A percentile compares a stretch with the other conserved stretches of the same genome.
Conservation (phyloP, 2,113 vertebrate species). For the Siniperca chuatsi region DNA sequence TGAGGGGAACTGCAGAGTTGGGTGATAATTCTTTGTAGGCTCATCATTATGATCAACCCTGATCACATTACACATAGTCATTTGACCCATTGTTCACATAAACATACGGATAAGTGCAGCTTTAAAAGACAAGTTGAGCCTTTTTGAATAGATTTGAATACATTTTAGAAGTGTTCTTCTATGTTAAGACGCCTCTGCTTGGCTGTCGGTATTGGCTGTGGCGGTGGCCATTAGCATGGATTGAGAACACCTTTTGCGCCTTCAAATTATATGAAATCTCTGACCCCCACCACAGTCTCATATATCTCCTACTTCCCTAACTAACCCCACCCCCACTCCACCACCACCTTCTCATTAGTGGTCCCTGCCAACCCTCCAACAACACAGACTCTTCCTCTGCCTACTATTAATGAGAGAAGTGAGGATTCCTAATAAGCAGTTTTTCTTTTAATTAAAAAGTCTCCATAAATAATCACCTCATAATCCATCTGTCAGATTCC, state of each 20-base stretch:
- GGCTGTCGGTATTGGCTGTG: neutral
- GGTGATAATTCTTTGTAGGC: neutral
- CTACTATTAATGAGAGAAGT: conserved; percentile 83
- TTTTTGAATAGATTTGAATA: neutral
- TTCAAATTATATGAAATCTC: conserved; percentile 33
- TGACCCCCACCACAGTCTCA: conserved; percentile 13
- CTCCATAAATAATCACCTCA: conserved; percentile 87
- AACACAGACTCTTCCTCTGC: conserved; percentile 76
- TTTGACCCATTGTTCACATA: neutral
- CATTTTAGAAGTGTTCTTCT: neutral
- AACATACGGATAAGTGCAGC: neutral
- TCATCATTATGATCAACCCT: neutral
- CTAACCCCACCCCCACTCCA: conserved; percentile 8
- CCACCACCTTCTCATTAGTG: conserved; percentile 79
- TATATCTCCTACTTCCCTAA: conserved; percentile 48
- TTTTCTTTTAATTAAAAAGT: conserved; percentile 88
- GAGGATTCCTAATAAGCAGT: conserved; percentile 86
- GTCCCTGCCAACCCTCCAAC: conserved; percentile 76
- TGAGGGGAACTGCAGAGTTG: neutral
- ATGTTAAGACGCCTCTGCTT: no score
- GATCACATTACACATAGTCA: neutral
- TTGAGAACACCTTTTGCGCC: neutral
- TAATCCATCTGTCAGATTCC: conserved; percentile 85
- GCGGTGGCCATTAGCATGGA: neutral
- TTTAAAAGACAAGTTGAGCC: neutral